phyloP scores from a whole-genome alignment of 2,888 invertebrate genomes.

The Cheilosia grossa region DNA sequence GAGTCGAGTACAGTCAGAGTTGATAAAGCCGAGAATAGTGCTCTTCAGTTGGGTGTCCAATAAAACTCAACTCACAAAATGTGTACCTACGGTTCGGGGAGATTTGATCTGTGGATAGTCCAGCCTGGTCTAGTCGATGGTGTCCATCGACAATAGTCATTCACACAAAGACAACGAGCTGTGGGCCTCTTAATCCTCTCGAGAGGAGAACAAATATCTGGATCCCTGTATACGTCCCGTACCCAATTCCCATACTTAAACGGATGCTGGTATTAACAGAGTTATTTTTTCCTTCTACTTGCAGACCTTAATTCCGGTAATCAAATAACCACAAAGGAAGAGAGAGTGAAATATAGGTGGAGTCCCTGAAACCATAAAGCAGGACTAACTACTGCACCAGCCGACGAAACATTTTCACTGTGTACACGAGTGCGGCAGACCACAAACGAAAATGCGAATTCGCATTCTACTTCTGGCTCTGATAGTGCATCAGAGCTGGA shows the following conservation, averaged over 20 bases:
- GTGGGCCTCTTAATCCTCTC: conserved; percentile 22
- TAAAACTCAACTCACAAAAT: conserved; percentile 50
- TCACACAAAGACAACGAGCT: conserved; percentile 16
- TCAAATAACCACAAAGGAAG: conserved; percentile 60
- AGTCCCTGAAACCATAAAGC: conserved; percentile 53
- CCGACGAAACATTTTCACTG: conserved; percentile 40
- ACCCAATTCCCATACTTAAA: neutral
- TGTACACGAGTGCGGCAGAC: conserved; percentile 56
- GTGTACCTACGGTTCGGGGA: neutral
- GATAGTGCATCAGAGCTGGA: conserved; percentile 71
- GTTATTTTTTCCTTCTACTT: conserved; percentile 33
- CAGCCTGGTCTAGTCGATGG: neutral
- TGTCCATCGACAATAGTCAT: conserved; percentile 12
- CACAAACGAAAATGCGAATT: conserved; percentile 75
- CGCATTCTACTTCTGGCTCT: conserved; percentile 68
- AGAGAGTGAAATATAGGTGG: conserved; percentile 18
- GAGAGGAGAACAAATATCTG: conserved; percentile 36
- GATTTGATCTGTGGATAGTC: conserved; percentile 14
- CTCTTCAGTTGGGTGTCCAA: conserved; percentile 55
- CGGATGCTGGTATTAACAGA: conserved; percentile 26
- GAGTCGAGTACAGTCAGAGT: too few relatives aligned
- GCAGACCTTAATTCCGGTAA: conserved; percentile 64
- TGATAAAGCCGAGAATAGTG: neutral
- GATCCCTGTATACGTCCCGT: neutral
- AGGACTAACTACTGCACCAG: conserved; percentile 46